Evolutionary conservation across 2,888 invertebrate species (phyloP).

Genomic region (Zhengitettix transpicula): DNA sequence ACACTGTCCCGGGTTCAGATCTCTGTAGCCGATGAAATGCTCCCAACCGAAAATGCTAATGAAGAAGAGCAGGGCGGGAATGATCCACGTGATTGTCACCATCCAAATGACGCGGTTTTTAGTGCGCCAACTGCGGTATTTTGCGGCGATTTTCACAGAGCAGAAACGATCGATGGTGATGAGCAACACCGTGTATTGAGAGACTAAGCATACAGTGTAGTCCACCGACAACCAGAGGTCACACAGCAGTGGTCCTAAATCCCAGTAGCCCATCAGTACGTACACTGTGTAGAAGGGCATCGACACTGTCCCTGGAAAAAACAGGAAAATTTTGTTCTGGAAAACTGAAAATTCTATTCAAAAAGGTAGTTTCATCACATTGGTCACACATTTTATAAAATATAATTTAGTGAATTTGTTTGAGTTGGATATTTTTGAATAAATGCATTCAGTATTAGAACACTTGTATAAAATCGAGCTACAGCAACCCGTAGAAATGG

Average conservation of each 20-base stretch:
- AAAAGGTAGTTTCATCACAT: no score
- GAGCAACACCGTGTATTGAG: conserved; percentile 95
- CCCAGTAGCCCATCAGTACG: conserved; percentile 92
- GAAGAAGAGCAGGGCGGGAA: conserved; percentile 90
- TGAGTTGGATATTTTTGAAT: no score
- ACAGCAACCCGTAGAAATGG: no score
- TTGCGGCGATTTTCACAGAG: conserved; percentile 95
- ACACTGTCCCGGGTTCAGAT: conserved; percentile 74
- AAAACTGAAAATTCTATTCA: no score
- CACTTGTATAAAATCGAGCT: no score
- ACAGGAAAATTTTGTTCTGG: no score
- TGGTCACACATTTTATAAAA: no score
- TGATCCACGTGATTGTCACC: conserved; percentile 88
- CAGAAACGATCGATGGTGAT: conserved; percentile 98
- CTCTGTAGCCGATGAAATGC: conserved; percentile 85
- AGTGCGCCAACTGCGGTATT: conserved; percentile 92
- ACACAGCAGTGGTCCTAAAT: conserved; percentile 86
- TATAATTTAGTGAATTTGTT: no score
- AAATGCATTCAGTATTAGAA: no score
- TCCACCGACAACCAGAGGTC: conserved; percentile 98
- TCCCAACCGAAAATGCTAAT: conserved; percentile 99
- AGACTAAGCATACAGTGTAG: conserved; percentile 96
- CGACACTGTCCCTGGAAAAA: conserved; percentile 69
- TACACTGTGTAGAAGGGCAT: conserved; percentile 99
- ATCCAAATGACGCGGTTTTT: conserved; percentile 86